A percentile compares a stretch with the other conserved stretches of the same genome.
Evolutionary conservation across 2,113 vertebrate species (phyloP).

Genomic region (Aptenodytes patagonicus): DNA sequence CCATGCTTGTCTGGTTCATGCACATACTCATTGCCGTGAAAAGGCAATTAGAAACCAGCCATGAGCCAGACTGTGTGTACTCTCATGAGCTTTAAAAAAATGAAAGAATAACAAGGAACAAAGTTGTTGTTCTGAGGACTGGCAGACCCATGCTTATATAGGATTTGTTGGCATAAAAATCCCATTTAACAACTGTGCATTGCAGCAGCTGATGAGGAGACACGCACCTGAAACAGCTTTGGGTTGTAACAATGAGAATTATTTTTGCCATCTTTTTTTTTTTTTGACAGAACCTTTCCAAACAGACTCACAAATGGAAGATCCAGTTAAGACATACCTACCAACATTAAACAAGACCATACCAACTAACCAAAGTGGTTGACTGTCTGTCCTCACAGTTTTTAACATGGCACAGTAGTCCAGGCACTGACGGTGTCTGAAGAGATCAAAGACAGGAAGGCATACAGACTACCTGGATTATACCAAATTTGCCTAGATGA

Average conservation of each 20-base stretch:
- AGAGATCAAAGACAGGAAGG: neutral
- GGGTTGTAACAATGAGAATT: neutral
- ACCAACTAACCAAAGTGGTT: neutral
- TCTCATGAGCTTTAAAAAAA: neutral
- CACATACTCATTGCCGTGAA: neutral
- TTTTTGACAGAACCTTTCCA: neutral
- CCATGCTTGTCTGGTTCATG: neutral
- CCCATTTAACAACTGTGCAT: neutral
- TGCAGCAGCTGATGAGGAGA: neutral
- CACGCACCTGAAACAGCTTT: neutral
- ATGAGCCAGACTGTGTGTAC: neutral
- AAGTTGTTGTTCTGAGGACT: neutral
- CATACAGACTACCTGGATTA: neutral
- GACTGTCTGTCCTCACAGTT: neutral
- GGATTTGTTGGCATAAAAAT: neutral
- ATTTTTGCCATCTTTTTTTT: neutral
- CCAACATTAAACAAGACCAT: neutral
- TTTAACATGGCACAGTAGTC: neutral
- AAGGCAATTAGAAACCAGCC: neutral
- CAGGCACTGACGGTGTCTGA: neutral
- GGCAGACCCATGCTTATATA: neutral
- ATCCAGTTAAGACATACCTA: neutral
- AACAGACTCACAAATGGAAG: neutral
- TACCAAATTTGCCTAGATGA: neutral
- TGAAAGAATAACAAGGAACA: neutral